Base-by-base conservation (phyloP, 2,888 invertebrate genomes). In the Ariolimax columbianus region DNA sequence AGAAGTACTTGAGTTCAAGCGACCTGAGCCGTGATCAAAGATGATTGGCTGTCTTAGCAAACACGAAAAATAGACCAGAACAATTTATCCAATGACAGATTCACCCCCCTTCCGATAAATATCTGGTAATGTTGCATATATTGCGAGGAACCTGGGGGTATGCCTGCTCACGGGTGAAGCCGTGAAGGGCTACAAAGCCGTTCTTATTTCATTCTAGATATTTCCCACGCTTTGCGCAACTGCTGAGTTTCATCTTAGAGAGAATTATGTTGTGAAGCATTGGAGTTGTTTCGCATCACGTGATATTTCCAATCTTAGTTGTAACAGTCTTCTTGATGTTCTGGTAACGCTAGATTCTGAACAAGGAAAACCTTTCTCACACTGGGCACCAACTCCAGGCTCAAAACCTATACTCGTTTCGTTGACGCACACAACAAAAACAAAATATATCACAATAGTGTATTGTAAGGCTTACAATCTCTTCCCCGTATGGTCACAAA, bases 221-320 rank as follows among this genome's bases (percentile, higher is more conserved):
- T 77, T 73, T 77, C 77, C 77, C 77, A 77, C 77, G 77, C 55
- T 77, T 77, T 55, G 51, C 23, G 23, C 55, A 47, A n/a, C 73
- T 9, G 73, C 17, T 11, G n/a, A 0, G 3, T 73, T 73, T 43
- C 30, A 47, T 73, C 43, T 73, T n/a, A 43, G 47, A 73, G 43
- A 43, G 38, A 47, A 73, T 73, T 73, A 73, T 73, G 36, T 38
- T 73, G 73, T 73, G 43, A 43, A 47, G 43, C 26, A 19, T 73
- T 43, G n/a, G 43, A 73, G 26, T 43, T 73, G 43, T 43, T 70
- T 30, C 43, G 47, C 30, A n/a, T 47, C 73, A 30, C 43, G 43
- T 43, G 73, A 47, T 17, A 73, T 43, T n/a, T 43, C 73, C 19
- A 73, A 73, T 73, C 73, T 73, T 11, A 73, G 73, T 73, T 73